Evolutionary conservation across 30 jellyfish, hydroid and myxozoan species (phyloP).

Genomic region (Hydractinia symbiolongicarpus): DNA sequence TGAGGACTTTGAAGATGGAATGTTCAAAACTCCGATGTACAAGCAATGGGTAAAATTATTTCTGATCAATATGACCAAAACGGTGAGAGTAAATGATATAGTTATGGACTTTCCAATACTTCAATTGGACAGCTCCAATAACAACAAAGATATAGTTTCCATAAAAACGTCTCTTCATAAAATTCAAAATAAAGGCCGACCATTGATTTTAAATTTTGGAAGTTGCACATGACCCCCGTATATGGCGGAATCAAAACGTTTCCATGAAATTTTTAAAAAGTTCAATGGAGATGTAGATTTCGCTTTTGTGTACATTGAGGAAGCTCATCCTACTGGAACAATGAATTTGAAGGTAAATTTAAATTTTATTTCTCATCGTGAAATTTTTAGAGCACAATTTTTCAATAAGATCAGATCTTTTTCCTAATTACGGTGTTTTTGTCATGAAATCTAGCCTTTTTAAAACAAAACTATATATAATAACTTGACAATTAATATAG

Average conservation of each 20-base stretch:
- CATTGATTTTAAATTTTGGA: slow-evolving; percentile 77
- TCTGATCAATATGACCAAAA: not conserved
- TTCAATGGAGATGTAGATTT: slow-evolving; percentile 63
- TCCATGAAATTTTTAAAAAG: slow-evolving; percentile 41
- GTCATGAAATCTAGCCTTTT: no score
- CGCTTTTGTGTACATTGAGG: slow-evolving; percentile 69
- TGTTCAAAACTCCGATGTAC: not conserved
- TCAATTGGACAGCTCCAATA: not conserved
- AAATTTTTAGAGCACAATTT: no score
- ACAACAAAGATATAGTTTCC: not conserved
- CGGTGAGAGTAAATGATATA: not conserved
- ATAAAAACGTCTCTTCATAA: not conserved
- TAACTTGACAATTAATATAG: no score
- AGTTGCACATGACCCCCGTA: slow-evolving; percentile 92
- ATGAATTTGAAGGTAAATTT: slow-evolving; percentile 67
- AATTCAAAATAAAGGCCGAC: slow-evolving; percentile 25
- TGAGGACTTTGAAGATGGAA: not conserved
- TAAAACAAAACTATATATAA: no score
- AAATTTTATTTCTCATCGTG: not conserved
- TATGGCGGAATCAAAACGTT: slow-evolving; percentile 57
- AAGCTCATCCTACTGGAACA: slow-evolving; percentile 74
- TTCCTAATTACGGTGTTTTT: no score
- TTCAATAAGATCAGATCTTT: no score
- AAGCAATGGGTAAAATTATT: not conserved
- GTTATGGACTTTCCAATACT: not conserved